Conservation (phyloP, 2,888 invertebrate genomes). For the Polydrusus tereticollis region DNA sequence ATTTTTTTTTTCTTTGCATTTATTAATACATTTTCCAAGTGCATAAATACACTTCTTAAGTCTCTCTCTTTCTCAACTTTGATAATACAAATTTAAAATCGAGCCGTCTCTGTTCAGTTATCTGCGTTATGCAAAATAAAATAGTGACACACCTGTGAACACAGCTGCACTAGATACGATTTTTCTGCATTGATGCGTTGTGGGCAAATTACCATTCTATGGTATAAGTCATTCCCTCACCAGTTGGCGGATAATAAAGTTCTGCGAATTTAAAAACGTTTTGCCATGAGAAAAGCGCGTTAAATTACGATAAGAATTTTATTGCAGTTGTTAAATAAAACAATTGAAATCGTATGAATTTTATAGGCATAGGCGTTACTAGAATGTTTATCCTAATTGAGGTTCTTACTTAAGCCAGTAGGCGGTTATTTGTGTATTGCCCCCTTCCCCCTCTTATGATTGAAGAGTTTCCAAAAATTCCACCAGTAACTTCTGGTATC, state of each 20-base stretch:
- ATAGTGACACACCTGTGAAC: slow-evolving; percentile 51
- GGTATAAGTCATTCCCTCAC: slow-evolving; percentile 32
- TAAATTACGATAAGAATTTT: not conserved
- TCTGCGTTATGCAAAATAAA: slow-evolving; percentile 36
- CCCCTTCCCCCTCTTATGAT: too few relatives aligned
- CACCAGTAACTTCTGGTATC: too few relatives aligned
- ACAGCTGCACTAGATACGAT: slow-evolving; percentile 52
- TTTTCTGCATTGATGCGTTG: slow-evolving; percentile 47
- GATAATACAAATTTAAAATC: not conserved
- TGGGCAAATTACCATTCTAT: slow-evolving; percentile 36
- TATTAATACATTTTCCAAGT: too few relatives aligned
- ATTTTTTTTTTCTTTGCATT: too few relatives aligned
- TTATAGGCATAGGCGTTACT: too few relatives aligned
- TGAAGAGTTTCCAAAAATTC: too few relatives aligned
- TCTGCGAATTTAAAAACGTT: slow-evolving; percentile 1
- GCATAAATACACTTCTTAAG: too few relatives aligned
- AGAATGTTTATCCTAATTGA: too few relatives aligned
- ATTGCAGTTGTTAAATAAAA: not conserved
- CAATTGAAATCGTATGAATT: not conserved
- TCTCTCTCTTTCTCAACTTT: too few relatives aligned
- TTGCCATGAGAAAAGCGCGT: slow-evolving; percentile 7
- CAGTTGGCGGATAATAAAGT: slow-evolving; percentile 17
- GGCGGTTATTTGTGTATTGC: too few relatives aligned
- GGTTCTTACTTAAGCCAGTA: too few relatives aligned
- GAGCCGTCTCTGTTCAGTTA: slow-evolving; percentile 24